Evolutionary conservation across 1,140 invertebrate species (phyloP), one percentile per base, ranked within the genome.

Genomic region (Anagrus nilaparvatae): DNA sequence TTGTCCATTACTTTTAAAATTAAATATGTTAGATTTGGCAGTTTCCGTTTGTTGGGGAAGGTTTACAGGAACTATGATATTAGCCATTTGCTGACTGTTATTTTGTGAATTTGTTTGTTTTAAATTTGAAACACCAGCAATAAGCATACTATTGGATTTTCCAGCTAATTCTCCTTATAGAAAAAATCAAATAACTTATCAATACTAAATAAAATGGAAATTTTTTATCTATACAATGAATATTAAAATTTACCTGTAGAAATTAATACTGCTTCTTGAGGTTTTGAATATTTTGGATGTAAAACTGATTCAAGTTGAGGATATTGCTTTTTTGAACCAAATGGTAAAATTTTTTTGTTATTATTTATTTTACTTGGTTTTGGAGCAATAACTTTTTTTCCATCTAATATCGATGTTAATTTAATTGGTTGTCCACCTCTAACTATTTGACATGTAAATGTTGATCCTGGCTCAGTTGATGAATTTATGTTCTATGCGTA

Each of bases 11-110:
- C 65, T 65, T 12, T 46, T 41, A 20, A 36, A 34, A 41, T 29
- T 34, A 53, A 75, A 61, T 44, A 60, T 70, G 12, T 73, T 69
- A 27, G 53, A 32, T 20, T 55, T 38, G 24, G 51, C 31, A 29
- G 58, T 43, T 16, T 48, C 59, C 36, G 57, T 59, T 23, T 59
- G 58, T 47, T 62, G 62, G 4, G 59, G 61, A 53, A 72, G 56
- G 29, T 56, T 56, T 34, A 73, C 58, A 31, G 73, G 74, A 50
- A 75, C 44, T 43, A 75, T 46, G 27, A 69, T 49, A 50, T 67
- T 68, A 23, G 72, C 53, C 55, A 74, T 61, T 45, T 65, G 60
- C 50, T 66, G 23, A 23, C 58, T 16, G 35, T 58, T 57, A 48
- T 47, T 64, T 54, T 69, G 68, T 30, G 67, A 53, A 39, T 60